Base-by-base conservation (phyloP, 2,113 vertebrate species). In the Rhodinocichla rosea region DNA sequence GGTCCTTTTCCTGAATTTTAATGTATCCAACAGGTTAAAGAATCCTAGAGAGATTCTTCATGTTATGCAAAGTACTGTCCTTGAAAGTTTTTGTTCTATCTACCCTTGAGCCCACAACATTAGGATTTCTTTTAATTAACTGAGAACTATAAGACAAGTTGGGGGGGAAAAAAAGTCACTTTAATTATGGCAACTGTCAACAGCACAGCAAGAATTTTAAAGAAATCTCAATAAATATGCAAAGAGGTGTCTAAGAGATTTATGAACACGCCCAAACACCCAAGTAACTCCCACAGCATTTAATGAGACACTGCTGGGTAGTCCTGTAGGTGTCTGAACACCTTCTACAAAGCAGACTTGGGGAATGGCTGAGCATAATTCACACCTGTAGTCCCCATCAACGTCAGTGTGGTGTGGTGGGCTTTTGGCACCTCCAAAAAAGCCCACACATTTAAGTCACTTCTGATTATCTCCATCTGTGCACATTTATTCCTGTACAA, bases 381-480 rank as follows among this genome's bases (percentile, higher is more conserved):
- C 16, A 10, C 80, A 93, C 92, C 92, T 93, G 90, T 28, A 40
- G 83, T 65, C 60, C 73, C 87, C 92, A 95, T 56, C 91, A 75
- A 70, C 9, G 3, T 89, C 94, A 88, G 7, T 15, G 5, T 32
- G 37, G 28, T 26, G 17, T 6, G 45, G 88, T 88, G 95, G 94
- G 94, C 83, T 96, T 82, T 90, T 83, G 68, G 68, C 94, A 92
- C 88, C 88, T 97, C 75, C 78, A 37, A 53, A 65, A 86, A 57
- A 90, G 75, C 92, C 85, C n/a, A 94, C 94, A 80, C 82, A 35
- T 65, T 87, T 30, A 57, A 96, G 82, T 94, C 62, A 83, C 59
- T 93, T 73, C 79, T 94, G 75, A 92, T 94, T 77, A 94, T 55
- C 90, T 90, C 96, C 96, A 96, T 94, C 95, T 97, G 95, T 83